Conservation (phyloP, 2,888 invertebrate genomes). For the Hydraecia micacea region DNA sequence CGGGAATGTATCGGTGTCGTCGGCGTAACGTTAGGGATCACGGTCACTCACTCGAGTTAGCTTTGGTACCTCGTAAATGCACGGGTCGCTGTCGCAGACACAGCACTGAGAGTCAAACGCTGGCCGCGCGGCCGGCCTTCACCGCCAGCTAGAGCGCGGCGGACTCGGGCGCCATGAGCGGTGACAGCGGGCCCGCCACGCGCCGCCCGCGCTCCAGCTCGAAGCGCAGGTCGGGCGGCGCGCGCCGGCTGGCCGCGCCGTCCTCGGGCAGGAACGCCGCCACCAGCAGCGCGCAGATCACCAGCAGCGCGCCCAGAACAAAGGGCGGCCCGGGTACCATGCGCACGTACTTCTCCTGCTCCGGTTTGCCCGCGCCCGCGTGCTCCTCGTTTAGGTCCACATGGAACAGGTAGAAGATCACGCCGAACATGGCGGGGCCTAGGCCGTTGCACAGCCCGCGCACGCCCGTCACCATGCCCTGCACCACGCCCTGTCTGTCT, state of each 20-base stretch:
- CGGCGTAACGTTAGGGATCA: constrained; percentile 75
- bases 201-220: constrained; percentile 95
- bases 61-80: constrained; percentile 86
- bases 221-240: constrained; percentile 94
- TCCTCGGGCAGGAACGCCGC: constrained; percentile 96
- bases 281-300: constrained; percentile 98
- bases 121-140: constrained; percentile 85
- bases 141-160: constrained; percentile 92
- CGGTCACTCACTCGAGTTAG: constrained; percentile 72
- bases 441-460: constrained; percentile 99
- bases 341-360: constrained; percentile 91
- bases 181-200: constrained; percentile 94
- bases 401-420: constrained; percentile 99
- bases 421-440: constrained; percentile 99
- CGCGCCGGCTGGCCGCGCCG: constrained; percentile 77
- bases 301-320: constrained; percentile 98
- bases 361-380: constrained; percentile 76
- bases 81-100: constrained; percentile 71
- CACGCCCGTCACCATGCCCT: constrained; percentile 99
- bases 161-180: constrained; percentile 94
- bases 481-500: constrained; percentile 99
- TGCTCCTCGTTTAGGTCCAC: constrained; percentile 97
- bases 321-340: constrained; percentile 99
- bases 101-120: constrained; percentile 83
- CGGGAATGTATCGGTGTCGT: constrained; percentile 76